Evolutionary conservation across 2,888 invertebrate species (phyloP).

Genomic region (Apocheima hispidaria): DNA sequence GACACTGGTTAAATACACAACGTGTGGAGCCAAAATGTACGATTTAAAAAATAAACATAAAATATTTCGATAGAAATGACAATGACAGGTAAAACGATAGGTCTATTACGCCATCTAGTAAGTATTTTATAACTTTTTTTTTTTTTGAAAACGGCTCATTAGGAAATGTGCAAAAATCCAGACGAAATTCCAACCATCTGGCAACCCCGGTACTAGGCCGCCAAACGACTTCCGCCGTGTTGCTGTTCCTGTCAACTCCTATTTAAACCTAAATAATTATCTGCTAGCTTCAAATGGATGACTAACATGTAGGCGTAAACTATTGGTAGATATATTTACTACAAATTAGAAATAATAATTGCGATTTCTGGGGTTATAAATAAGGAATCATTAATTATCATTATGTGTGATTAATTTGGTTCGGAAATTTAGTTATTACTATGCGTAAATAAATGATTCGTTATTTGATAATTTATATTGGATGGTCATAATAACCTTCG

Average conservation of each 20-base stretch:
- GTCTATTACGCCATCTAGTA: too few species aligned
- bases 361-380: not conserved
- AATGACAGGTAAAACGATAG: too few species aligned
- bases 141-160: too few species aligned
- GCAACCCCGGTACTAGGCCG: too few species aligned
- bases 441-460: not conserved
- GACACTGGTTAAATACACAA: too few species aligned
- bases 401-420: conserved; percentile 7
- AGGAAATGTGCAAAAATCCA: too few species aligned
- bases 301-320: conserved; percentile 10
- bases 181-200: too few species aligned
- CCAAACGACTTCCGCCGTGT: not conserved
- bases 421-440: conserved; percentile 11
- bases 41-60: too few species aligned
- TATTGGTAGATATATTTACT: conserved; percentile 11
- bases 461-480: conserved; percentile 3
- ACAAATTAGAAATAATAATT: not conserved
- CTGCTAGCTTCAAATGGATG: not conserved
- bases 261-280: conserved; percentile 12
- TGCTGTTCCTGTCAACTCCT: conserved; percentile 1
- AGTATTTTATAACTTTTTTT: too few species aligned
- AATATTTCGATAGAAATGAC: too few species aligned
- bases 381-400: conserved; percentile 1
- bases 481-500: too few species aligned
- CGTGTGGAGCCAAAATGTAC: too few species aligned